Evolutionary conservation across 2,888 invertebrate genomes (phyloP).

Genomic region (Xestia ashworthii): DNA sequence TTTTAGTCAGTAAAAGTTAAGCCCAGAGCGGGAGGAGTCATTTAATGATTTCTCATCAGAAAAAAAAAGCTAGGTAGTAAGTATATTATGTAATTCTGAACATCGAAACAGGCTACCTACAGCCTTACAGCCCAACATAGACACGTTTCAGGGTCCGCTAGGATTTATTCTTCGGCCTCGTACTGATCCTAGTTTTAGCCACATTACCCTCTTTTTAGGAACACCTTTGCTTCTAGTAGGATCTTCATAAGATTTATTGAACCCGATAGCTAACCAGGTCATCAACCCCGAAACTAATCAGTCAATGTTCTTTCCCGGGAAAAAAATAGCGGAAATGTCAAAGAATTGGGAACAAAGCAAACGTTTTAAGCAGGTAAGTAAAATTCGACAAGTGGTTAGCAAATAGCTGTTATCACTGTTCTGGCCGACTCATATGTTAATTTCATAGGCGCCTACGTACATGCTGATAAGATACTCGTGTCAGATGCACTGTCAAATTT

Average conservation of each 20-base stretch:
- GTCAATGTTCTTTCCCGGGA: neutral
- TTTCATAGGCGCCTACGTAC: slow-evolving; percentile 58
- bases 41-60: too few species aligned
- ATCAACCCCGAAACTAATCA: slow-evolving; percentile 11
- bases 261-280: neutral
- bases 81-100: too few species aligned
- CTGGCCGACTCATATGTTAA: slow-evolving; percentile 50
- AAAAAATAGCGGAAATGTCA: neutral
- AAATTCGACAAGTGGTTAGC: slow-evolving; percentile 51
- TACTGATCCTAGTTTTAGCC: too few species aligned
- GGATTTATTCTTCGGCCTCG: neutral
- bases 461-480: slow-evolving; percentile 58
- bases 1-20: too few species aligned
- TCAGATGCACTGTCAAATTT: slow-evolving; percentile 47
- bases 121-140: neutral
- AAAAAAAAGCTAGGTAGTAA: too few species aligned
- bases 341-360: slow-evolving; percentile 28
- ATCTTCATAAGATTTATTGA: slow-evolving; percentile 3
- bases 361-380: slow-evolving; percentile 48
- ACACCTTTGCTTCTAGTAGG: neutral
- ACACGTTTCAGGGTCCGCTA: neutral
- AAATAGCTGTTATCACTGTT: slow-evolving; percentile 53
- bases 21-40: too few species aligned
- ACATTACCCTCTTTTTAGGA: neutral
- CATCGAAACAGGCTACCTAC: neutral